Conservation (phyloP, 2,113 vertebrate genomes). For the Neotoma lepida region DNA sequence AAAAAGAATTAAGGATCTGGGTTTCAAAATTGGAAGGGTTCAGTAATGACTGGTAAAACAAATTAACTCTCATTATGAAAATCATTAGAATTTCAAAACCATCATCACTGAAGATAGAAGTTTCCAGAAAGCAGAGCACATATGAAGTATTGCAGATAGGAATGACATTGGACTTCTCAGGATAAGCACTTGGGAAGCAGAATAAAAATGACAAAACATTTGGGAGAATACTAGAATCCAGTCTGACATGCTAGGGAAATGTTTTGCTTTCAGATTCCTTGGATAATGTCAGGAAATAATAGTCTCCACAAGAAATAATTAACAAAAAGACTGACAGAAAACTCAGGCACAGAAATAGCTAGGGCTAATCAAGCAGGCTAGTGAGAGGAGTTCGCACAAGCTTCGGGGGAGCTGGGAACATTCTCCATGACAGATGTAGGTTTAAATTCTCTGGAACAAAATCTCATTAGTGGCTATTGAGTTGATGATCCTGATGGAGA, state of each 20-base stretch:
- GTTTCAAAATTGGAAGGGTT: not conserved
- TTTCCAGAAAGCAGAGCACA: not conserved
- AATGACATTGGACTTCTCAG: not conserved
- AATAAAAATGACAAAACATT: not conserved
- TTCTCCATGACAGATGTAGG: not conserved
- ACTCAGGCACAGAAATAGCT: not conserved
- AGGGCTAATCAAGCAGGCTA: not conserved
- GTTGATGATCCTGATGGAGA: not conserved
- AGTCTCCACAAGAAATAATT: not conserved
- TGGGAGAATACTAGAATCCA: not conserved
- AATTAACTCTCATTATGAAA: not conserved
- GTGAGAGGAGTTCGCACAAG: not conserved
- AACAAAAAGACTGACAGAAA: constrained; percentile 18
- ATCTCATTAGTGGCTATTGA: not conserved
- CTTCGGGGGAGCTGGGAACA: not conserved
- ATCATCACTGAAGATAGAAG: not conserved
- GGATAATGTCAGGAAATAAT: not conserved
- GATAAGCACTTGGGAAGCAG: not conserved
- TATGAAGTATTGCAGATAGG: not conserved
- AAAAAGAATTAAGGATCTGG: not conserved
- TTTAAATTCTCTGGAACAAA: not conserved
- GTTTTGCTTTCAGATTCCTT: not conserved
- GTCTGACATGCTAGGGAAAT: not conserved
- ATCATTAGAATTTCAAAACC: not conserved
- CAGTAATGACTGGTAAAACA: not conserved